Evolutionary conservation across 2,888 invertebrate species (phyloP), one percentile per base, ranked within the genome.

Genomic region (Chironomus tentans): DNA sequence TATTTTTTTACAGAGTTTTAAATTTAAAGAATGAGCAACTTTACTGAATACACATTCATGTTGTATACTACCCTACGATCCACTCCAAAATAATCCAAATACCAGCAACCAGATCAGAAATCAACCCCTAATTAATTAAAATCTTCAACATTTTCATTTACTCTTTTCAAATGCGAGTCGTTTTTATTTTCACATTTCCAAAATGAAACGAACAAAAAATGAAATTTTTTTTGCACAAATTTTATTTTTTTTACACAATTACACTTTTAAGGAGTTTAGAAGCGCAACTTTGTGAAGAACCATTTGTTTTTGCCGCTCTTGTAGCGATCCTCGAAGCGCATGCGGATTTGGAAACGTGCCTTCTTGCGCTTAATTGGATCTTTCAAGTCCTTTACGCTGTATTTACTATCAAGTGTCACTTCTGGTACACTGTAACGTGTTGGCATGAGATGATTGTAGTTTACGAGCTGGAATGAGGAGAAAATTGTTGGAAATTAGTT

Each of bases 251-350:
- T 56, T 15, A 56, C n/a, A 15, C 56, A n/a, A 56, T 56, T 56
- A 15, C 15, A 56, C 18, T n/a, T 56, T 56, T 56, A 18, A 15
- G 6, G 47, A 12, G 12, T 50, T 92, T 96, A 98, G 91, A 98
- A 98, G 85, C 96, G 90, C 87, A 98, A 88, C 86, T 98, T 98
- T 86, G 95, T 95, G 95, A 98, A 98, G 88, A 98, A 98, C 98
- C 98, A 98, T 84, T 94, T 95, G 89, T 97, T 97, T 89, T 97
- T 97, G 80, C 98, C 98, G 81, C 93, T 92, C 88, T 97, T 97
- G 90, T 97, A 97, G 86, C 95, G 91, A 83, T 98, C 97, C 85
- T 99, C 98, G 81, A 99, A 95, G 85, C 95, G 96, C 79, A 93
- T 92, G 82, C 98, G 92, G 77, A 96, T 94, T 85, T 97, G 96